These are phyloP conservation scores for Arnoldichthys spilopterus DNA, from an alignment of 2,797 vertebrate genomes.

Conservation along the genomic window DNA sequence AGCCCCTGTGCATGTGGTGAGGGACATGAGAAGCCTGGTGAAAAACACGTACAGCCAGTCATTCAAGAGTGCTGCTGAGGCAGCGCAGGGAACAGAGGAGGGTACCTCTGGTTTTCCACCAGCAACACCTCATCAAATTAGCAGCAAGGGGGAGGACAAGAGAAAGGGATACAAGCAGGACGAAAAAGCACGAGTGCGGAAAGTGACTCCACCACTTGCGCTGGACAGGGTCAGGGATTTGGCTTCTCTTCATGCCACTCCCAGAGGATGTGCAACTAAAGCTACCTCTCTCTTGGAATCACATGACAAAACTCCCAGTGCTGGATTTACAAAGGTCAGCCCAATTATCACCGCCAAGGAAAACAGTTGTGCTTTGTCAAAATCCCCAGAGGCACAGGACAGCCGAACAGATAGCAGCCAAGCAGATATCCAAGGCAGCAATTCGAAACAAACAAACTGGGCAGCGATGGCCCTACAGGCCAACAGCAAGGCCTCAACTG, in stretches of 20 bases:
- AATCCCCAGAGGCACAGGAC: conserved; percentile 46
- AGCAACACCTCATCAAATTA: conserved; percentile 30
- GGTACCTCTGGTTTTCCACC: conserved; percentile 45
- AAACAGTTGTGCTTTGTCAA: conserved; percentile 49
- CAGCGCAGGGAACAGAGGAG: conserved; percentile 55
- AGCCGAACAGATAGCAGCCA: conserved; percentile 49
- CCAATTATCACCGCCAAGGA: conserved; percentile 44
- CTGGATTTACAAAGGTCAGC: conserved; percentile 55
- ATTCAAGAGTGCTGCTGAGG: conserved; percentile 58
- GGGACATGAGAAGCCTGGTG: conserved; percentile 84
- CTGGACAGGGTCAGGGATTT: conserved; percentile 40
- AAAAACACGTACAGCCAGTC: conserved; percentile 81
- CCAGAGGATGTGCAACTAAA: conserved; percentile 48
- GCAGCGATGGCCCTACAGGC: conserved; percentile 30
- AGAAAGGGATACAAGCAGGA: conserved; percentile 38
- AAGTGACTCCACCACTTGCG: conserved; percentile 40
- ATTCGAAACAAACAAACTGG: conserved; percentile 34
- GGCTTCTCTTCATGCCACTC: conserved; percentile 30
- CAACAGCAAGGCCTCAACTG: neutral
- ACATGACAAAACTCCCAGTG: conserved; percentile 48
- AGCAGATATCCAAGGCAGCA: conserved; percentile 35
- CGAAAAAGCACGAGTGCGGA: conserved; percentile 43
- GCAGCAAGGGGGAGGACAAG: conserved; percentile 43
- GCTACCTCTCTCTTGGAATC: conserved; percentile 57
- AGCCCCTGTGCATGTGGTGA: conserved; percentile 75